Evolutionary conservation across 2,113 vertebrate species (phyloP).

Genomic region (Cinclus mexicanus): DNA sequence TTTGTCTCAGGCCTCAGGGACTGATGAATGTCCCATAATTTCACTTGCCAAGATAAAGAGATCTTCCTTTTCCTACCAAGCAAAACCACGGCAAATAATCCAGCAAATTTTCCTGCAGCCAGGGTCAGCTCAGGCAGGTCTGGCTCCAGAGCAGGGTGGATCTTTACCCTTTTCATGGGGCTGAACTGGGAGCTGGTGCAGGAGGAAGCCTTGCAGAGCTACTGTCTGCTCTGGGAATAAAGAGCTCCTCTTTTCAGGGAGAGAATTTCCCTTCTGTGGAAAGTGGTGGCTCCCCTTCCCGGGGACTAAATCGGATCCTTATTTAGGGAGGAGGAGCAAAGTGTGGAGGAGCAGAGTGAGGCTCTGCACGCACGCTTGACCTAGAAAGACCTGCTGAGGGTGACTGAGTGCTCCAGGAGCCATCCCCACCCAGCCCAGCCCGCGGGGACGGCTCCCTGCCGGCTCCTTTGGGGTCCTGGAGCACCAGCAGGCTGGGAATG

Average conservation of each 20-base stretch:
- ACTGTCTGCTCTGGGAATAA: slow-evolving; percentile 15
- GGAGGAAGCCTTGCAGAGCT: not conserved
- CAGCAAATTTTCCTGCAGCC: not conserved
- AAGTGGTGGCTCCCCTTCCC: not conserved
- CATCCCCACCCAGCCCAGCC: not conserved
- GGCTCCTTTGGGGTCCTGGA: not conserved
- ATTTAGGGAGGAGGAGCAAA: not conserved
- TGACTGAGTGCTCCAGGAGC: not conserved
- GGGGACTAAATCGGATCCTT: not conserved
- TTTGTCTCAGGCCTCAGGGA: not conserved
- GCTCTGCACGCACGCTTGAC: not conserved
- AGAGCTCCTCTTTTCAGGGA: slow-evolving; percentile 37
- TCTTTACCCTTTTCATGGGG: slow-evolving; percentile 3
- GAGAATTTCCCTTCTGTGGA: slow-evolving; percentile 40
- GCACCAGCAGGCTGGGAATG: not conserved
- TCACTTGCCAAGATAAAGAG: not conserved
- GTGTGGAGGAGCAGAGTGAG: not conserved
- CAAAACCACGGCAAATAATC: not conserved
- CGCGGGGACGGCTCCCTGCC: rapidly evolving
- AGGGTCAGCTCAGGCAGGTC: slow-evolving; percentile 23
- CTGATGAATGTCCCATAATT: not conserved
- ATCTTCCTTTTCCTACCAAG: not conserved
- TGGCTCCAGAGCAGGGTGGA: not conserved
- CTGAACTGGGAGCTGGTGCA: not conserved
- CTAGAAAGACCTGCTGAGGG: slow-evolving; percentile 11